Base-by-base conservation (phyloP, 1,140 invertebrate genomes). In the Liolophura sinensis region DNA sequence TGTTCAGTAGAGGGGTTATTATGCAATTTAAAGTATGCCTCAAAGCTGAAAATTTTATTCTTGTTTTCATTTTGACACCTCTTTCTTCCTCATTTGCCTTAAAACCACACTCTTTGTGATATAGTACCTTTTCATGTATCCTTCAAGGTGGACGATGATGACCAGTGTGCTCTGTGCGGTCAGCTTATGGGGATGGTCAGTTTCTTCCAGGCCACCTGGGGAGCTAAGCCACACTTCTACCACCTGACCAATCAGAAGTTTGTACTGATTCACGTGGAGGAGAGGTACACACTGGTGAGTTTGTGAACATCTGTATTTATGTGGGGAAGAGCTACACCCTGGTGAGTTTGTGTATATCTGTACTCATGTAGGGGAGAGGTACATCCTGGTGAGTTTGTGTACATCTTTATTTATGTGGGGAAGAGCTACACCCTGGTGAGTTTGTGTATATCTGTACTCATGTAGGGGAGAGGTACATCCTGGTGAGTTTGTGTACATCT, bases 171-270 rank as follows among this genome's bases (percentile, higher is more conserved):
- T 0, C 54, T 82, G 16, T 79, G 78, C 69, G 79, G 81, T 27
- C 78, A 81, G 65, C 60, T 83, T 3, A 80, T 83, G 72, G 81
- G 79, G 12, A 72, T 81, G 65, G 69, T 76, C 14, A 75, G 77
- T 56, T 82, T 79, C 64, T 78, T 75, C 64, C 20, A 61, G 11
- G 61, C 70, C 24, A 60, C 73, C 71, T 11, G 63, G 22, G 27
- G 51, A 62, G 71, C 75, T 22, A 25, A 72, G 18, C 78, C 75
- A 48, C 65, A 31, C 7, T 55, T 79, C 20, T 76, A 76, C 61
- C 73, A 71, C 58, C 69, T 82, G 60, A 55, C 73, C 12, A 67
- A 67, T 31, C 67, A 74, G 22, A 79, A 78, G 49, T 77, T 76
- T 72, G 74, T 68, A 56, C 58, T 80, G n/a, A 75, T 76, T 62